A percentile compares a stretch with the other conserved stretches of the same genome.
Conservation (phyloP, 1,140 invertebrate genomes). For the Druon quercuslanigerum region DNA sequence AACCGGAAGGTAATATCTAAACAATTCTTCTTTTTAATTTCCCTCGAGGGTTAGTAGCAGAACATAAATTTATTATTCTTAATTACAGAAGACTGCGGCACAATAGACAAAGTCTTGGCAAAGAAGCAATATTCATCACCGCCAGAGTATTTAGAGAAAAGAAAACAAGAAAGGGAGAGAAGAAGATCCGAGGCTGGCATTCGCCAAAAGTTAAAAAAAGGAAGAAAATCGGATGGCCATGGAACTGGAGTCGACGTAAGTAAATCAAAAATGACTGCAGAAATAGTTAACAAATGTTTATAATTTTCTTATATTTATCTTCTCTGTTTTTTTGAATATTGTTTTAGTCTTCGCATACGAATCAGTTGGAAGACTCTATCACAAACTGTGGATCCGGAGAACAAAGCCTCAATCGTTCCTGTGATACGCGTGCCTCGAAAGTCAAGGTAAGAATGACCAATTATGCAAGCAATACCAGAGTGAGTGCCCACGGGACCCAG, state of each 20-base stretch:
- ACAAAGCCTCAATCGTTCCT: slow-evolving; percentile 64
- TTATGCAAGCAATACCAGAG: neutral
- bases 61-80: slow-evolving; percentile 3
- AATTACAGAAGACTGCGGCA: slow-evolving; percentile 63
- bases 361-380: slow-evolving; percentile 57
- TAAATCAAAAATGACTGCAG: neutral
- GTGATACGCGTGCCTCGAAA: slow-evolving; percentile 67
- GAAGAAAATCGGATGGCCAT: slow-evolving; percentile 71
- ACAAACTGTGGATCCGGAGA: slow-evolving; percentile 64
- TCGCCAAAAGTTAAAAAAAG: slow-evolving; percentile 76
- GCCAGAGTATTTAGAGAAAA: slow-evolving; percentile 88
- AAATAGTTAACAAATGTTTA: neutral
- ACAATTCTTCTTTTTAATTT: no score
- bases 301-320: slow-evolving; percentile 28
- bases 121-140: slow-evolving; percentile 89
- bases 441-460: slow-evolving; percentile 62
- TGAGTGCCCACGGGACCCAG: no score
- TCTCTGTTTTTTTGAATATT: slow-evolving; percentile 54
- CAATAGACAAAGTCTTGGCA: slow-evolving; percentile 73
- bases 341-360: slow-evolving; percentile 63
- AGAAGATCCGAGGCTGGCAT: slow-evolving; percentile 81
- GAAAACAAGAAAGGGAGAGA: slow-evolving; percentile 82
- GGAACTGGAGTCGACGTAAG: slow-evolving; percentile 68
- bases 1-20: slow-evolving; percentile 77
- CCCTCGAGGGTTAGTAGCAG: neutral